A percentile compares a stretch with the other conserved stretches of the same genome.
phyloP scores from a whole-genome alignment of 2,888 invertebrate genomes.

The Parnassius apollo region DNA sequence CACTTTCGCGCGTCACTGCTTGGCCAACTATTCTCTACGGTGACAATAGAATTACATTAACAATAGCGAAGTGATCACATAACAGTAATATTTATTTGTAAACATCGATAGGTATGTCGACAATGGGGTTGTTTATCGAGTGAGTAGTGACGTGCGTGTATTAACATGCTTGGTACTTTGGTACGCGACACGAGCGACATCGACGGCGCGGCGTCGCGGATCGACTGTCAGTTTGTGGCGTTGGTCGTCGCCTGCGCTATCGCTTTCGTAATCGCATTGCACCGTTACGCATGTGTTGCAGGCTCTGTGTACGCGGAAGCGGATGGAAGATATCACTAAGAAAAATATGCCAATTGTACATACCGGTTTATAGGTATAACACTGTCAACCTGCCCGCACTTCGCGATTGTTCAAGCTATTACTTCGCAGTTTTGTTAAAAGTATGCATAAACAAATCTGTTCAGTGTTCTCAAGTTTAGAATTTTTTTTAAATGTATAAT shows the following conservation, averaged over 20 bases:
- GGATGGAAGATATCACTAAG: constrained; percentile 24
- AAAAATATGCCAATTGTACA: constrained; percentile 10
- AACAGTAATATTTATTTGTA: constrained; percentile 35
- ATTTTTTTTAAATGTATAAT: background rate
- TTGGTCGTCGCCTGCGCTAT: constrained; percentile 46
- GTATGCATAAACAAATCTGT: background rate
- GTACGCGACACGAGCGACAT: constrained; percentile 46
- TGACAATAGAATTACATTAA: constrained; percentile 8
- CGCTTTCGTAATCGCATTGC: constrained; percentile 58
- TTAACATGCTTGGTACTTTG: constrained; percentile 23
- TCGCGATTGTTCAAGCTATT: background rate
- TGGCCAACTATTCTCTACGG: constrained; percentile 34
- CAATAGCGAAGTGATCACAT: constrained; percentile 22
- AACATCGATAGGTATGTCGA: constrained; percentile 25
- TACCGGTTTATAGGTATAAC: constrained; percentile 11
- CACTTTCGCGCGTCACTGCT: constrained; percentile 49
- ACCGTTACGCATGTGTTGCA: constrained; percentile 43
- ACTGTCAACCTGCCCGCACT: background rate
- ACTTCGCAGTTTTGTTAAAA: background rate
- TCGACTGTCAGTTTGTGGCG: constrained; percentile 48
- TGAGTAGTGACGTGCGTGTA: constrained; percentile 27
- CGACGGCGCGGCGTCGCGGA: constrained; percentile 46
- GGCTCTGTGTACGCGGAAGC: constrained; percentile 34
- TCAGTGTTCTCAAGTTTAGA: background rate
- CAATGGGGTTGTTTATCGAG: constrained; percentile 37